Evolutionary conservation across 2,113 vertebrate species (phyloP).

Genomic region (Cynoglossus semilaevis): DNA sequence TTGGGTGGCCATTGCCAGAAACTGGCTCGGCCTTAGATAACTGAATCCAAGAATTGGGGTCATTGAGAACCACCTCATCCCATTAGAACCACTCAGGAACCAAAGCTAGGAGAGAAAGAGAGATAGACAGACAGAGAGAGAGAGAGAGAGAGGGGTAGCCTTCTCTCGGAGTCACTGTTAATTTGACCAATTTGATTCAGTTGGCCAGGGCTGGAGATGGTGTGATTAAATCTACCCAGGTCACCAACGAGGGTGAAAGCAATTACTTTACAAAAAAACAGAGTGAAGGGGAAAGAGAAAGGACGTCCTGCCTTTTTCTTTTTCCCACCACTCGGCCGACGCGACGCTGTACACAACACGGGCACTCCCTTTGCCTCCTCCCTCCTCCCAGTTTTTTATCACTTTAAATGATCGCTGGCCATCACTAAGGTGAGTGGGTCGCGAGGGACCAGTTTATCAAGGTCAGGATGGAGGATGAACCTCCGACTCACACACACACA

Average conservation of each 20-base stretch:
- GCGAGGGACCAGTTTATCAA: slow-evolving; percentile 68
- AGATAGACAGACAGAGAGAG: neutral
- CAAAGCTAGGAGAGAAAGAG: slow-evolving; percentile 32
- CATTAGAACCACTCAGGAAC: slow-evolving; percentile 37
- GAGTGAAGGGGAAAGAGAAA: slow-evolving; percentile 58
- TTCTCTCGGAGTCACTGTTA: slow-evolving; percentile 67
- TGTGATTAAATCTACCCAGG: slow-evolving; percentile 80
- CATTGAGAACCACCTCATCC: slow-evolving; percentile 47
- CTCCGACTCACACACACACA: slow-evolving; percentile 14
- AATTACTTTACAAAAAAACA: slow-evolving; percentile 79
- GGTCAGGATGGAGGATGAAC: slow-evolving; percentile 66
- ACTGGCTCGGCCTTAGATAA: slow-evolving; percentile 39
- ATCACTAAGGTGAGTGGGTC: slow-evolving; percentile 69
- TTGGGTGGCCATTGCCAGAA: too few species aligned
- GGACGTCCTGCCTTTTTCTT: slow-evolving; percentile 51
- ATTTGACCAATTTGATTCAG: slow-evolving; percentile 80
- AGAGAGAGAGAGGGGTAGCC: slow-evolving; percentile 43
- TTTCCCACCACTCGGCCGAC: slow-evolving; percentile 5
- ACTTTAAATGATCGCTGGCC: slow-evolving; percentile 65
- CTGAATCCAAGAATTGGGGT: slow-evolving; percentile 43
- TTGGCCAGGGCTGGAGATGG: slow-evolving; percentile 67
- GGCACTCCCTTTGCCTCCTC: slow-evolving; percentile 48
- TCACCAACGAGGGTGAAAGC: slow-evolving; percentile 78
- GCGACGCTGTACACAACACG: slow-evolving; percentile 13
- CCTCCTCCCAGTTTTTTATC: slow-evolving; percentile 20